Percentiles rank a stretch among this genome's conserved stretches.
phyloP scores from a whole-genome alignment of 2,797 vertebrate species.

The Acanthornis magna region DNA sequence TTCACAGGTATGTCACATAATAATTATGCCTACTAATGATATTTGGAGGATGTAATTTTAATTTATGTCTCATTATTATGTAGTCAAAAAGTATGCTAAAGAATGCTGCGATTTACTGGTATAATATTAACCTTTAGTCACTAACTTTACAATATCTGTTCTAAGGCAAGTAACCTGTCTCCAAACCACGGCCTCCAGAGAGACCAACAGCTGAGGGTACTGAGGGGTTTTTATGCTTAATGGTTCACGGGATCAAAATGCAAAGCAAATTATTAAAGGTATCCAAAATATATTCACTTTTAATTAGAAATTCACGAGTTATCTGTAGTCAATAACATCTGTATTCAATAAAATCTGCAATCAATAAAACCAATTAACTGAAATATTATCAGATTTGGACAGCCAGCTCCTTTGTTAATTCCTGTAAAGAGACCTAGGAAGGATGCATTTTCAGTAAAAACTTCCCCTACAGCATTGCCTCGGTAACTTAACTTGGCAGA shows the following conservation, averaged over 20 bases:
- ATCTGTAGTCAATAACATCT: neutral
- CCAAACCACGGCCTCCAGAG: neutral
- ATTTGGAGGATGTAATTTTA: neutral
- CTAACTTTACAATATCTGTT: neutral
- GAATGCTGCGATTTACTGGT: neutral
- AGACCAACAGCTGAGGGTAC: neutral
- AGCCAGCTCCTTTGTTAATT: neutral
- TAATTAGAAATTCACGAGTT: neutral
- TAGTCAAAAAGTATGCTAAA: neutral
- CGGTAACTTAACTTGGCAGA: slow-evolving; percentile 53
- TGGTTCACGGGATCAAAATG: neutral
- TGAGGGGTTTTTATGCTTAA: neutral
- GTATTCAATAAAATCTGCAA: neutral
- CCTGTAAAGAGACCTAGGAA: neutral
- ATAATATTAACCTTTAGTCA: neutral
- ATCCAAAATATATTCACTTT: neutral
- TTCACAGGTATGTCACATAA: neutral
- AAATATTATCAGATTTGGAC: neutral
- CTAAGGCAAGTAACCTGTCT: neutral
- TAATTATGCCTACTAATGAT: neutral
- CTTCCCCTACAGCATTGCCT: slow-evolving; percentile 13
- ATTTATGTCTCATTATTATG: neutral
- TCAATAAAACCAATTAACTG: neutral
- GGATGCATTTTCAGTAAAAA: neutral
- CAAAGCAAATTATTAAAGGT: neutral